These are phyloP conservation scores for Gadopsis bispinosus DNA, from an alignment of 2,797 vertebrate genomes.

Conservation along the genomic window DNA sequence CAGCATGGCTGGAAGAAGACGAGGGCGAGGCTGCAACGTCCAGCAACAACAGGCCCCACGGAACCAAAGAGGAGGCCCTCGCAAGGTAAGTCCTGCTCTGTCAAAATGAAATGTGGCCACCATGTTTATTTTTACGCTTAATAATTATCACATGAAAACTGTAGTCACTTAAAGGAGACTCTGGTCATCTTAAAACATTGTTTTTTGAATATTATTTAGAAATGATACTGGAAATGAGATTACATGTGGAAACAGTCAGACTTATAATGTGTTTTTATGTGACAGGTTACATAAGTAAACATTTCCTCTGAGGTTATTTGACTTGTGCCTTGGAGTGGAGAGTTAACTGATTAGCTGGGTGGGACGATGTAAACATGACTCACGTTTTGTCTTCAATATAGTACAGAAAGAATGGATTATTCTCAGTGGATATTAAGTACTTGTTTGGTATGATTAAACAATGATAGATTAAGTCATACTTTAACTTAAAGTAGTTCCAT, in stretches of 20 bases:
- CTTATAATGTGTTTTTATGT: background rate
- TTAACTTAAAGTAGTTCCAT: background rate
- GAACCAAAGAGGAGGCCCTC: slow-evolving; percentile 44
- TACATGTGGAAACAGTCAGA: background rate
- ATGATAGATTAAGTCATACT: background rate
- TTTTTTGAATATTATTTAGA: background rate
- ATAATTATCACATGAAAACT: background rate
- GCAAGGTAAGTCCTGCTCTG: slow-evolving; percentile 61
- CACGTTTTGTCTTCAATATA: background rate
- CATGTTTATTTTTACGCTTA: background rate
- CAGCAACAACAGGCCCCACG: slow-evolving; percentile 59
- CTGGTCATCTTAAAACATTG: background rate
- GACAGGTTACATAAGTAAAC: background rate
- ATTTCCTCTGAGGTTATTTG: slow-evolving; percentile 11
- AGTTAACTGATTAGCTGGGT: slow-evolving; percentile 19
- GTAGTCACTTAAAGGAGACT: background rate
- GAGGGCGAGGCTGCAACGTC: slow-evolving; percentile 69
- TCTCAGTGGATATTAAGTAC: background rate
- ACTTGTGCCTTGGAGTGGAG: slow-evolving; percentile 16
- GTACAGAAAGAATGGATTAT: background rate
- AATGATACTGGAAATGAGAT: background rate
- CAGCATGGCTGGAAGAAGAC: slow-evolving; percentile 82
- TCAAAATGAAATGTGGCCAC: background rate
- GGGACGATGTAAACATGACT: background rate
- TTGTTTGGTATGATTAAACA: background rate